phyloP scores from a whole-genome alignment of 2,113 vertebrate species.

The Corythoichthys haematopterus region DNA sequence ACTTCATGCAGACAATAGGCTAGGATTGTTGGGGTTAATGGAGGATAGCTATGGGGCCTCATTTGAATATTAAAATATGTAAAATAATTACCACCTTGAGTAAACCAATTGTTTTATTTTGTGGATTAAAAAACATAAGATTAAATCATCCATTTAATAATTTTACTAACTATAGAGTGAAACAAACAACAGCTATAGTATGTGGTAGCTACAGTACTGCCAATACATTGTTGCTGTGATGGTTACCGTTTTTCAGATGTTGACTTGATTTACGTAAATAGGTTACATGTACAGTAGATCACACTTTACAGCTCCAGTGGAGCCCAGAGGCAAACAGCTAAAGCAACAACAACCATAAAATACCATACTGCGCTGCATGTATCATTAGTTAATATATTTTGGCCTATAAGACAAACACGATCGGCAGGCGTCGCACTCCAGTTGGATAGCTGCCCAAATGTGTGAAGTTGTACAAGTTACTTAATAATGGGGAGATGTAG shows the following conservation, averaged over 20 bases:
- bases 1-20: conserved; percentile 55
- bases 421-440: too few species aligned
- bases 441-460: too few species aligned
- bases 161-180: neutral
- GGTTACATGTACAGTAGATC: neutral
- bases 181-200: neutral
- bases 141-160: neutral
- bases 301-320: neutral
- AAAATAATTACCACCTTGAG: neutral
- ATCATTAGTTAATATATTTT: too few species aligned
- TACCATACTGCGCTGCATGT: too few species aligned
- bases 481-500: too few species aligned
- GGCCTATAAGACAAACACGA: too few species aligned
- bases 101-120: neutral
- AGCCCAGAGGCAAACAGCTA: neutral
- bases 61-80: neutral
- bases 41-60: conserved; percentile 4
- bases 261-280: neutral
- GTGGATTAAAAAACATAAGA: neutral
- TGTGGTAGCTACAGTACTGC: neutral
- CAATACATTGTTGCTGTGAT: neutral
- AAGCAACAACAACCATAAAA: too few species aligned
- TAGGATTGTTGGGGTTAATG: conserved; percentile 31
- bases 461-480: too few species aligned
- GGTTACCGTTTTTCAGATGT: neutral